Conservation (phyloP, 2,113 vertebrate species). For the Cyanoliseus patagonus region DNA sequence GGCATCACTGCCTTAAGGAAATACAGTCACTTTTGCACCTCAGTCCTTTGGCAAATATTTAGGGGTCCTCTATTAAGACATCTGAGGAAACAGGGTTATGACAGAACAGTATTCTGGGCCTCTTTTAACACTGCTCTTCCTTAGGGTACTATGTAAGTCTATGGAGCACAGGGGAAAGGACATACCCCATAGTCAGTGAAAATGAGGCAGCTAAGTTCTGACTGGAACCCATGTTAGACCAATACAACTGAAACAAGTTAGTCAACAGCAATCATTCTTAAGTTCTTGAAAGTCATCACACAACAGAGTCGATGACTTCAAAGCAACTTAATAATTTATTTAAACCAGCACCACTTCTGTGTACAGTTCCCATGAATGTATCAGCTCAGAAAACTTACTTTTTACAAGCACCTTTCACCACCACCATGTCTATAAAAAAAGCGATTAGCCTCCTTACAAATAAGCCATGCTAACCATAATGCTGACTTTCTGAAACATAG, state of each 20-base stretch:
- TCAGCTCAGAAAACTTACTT: background rate
- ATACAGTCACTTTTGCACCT: background rate
- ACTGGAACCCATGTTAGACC: rapidly evolving
- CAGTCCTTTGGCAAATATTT: background rate
- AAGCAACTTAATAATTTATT: background rate
- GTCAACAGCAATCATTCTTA: background rate
- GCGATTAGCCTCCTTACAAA: background rate
- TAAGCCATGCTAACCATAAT: background rate
- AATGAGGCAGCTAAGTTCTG: background rate
- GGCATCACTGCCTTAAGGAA: background rate
- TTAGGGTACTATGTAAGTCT: background rate
- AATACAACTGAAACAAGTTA: background rate
- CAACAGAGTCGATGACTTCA: background rate
- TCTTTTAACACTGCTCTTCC: background rate
- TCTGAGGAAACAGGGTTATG: background rate
- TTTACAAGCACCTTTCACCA: background rate
- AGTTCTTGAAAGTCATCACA: background rate
- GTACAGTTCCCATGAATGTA: rapidly evolving
- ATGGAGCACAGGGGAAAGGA: background rate
- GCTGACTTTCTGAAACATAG: background rate
- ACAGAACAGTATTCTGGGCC: background rate
- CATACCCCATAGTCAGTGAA: background rate
- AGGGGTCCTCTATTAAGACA: background rate
- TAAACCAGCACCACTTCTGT: background rate
- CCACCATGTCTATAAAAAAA: background rate